Evolutionary conservation across 2,888 invertebrate genomes (phyloP).

Genomic region (Dromius quadrimaculatus): DNA sequence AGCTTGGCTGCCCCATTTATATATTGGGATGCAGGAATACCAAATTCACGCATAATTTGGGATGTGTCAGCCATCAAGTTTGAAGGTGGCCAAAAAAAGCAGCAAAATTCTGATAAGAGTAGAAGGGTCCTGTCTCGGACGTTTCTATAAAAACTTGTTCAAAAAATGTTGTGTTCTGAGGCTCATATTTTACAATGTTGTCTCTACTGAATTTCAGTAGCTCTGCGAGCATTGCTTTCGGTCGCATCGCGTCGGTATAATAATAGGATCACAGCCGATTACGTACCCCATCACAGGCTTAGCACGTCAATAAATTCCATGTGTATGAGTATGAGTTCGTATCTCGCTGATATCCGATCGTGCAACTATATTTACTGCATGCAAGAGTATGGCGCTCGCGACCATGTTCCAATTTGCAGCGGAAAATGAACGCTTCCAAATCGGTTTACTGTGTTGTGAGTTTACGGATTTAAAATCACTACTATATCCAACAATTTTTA

Average conservation of each 20-base stretch:
- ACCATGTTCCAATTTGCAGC: slow-evolving; percentile 51
- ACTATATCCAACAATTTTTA: neutral
- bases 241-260: slow-evolving; percentile 57
- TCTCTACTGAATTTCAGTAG: too few species aligned
- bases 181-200: too few species aligned
- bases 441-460: slow-evolving; percentile 42
- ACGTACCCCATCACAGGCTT: slow-evolving; percentile 65
- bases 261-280: slow-evolving; percentile 66
- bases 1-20: too few species aligned
- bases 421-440: slow-evolving; percentile 49
- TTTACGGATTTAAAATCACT: slow-evolving; percentile 15
- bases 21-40: too few species aligned
- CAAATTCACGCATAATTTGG: too few species aligned
- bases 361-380: slow-evolving; percentile 48
- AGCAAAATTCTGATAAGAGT: too few species aligned
- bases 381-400: slow-evolving; percentile 24
- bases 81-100: too few species aligned
- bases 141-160: too few species aligned
- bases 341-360: slow-evolving; percentile 45
- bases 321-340: slow-evolving; percentile 57
- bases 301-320: slow-evolving; percentile 63
- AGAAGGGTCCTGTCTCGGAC: too few species aligned
- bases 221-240: neutral
- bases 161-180: too few species aligned
- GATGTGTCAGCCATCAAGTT: too few species aligned